These are phyloP conservation scores for Oryzias curvinotus DNA, from an alignment of 2,113 vertebrate genomes.

Conservation along the genomic window DNA sequence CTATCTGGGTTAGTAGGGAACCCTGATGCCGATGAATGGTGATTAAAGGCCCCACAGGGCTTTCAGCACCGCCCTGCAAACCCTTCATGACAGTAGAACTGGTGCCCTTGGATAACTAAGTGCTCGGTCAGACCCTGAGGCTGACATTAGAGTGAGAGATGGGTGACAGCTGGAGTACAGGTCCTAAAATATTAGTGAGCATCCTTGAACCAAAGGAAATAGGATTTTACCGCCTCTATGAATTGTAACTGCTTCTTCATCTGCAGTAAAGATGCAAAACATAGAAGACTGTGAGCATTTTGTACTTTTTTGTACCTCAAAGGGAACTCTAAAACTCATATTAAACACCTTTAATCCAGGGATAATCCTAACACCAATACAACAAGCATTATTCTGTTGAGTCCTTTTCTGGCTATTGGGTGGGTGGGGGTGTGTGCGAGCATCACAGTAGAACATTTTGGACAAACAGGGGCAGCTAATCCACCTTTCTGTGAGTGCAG, in stretches of 20 bases:
- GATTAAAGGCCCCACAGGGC: constrained; percentile 43
- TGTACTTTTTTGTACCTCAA: neutral
- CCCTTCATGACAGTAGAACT: constrained; percentile 28
- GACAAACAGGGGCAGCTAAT: constrained; percentile 33
- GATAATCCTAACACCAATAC: constrained; percentile 7
- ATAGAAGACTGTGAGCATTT: neutral
- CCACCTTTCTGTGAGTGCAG: constrained; percentile 18
- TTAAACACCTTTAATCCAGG: constrained; percentile 5
- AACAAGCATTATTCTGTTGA: constrained; percentile 1
- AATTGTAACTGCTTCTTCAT: too few species aligned
- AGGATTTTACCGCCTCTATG: neutral
- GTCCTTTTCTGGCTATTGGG: constrained; percentile 3
- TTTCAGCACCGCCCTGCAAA: constrained; percentile 19
- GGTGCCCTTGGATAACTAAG: neutral
- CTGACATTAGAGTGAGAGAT: neutral
- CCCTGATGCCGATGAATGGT: constrained; percentile 20
- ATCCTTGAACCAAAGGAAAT: neutral
- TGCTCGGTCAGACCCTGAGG: neutral
- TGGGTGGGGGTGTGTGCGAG: constrained; percentile 20
- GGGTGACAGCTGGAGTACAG: constrained; percentile 21
- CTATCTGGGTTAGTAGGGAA: constrained; percentile 58
- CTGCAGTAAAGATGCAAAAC: neutral
- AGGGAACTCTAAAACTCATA: neutral
- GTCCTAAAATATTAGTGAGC: neutral
- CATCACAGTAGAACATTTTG: constrained; percentile 23